A percentile compares a stretch with the other conserved stretches of the same genome.
Evolutionary conservation across 2,888 invertebrate species (phyloP).

Genomic region (Stratiomys singularior): DNA sequence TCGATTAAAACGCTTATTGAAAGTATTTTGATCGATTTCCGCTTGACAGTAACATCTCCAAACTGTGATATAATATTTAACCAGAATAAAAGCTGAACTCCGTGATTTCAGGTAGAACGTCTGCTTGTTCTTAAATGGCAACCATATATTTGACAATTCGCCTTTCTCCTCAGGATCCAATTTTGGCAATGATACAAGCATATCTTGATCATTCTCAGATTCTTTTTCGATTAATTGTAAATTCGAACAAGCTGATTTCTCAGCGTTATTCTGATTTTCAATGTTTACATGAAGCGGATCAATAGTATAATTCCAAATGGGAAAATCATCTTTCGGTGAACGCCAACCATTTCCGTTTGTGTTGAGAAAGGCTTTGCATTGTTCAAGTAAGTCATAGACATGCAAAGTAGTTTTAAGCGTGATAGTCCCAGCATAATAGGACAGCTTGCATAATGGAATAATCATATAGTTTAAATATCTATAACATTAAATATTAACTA

Average conservation of each 20-base stretch:
- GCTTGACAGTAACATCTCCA: constrained; percentile 60
- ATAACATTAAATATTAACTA: neutral
- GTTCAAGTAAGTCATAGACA: constrained; percentile 57
- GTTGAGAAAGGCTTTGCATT: constrained; percentile 60
- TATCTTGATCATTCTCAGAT: constrained; percentile 56
- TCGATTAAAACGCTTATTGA: constrained; percentile 58
- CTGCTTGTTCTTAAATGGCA: constrained; percentile 60
- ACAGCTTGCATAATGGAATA: constrained; percentile 60
- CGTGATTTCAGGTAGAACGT: constrained; percentile 60
- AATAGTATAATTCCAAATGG: constrained; percentile 54
- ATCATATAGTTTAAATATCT: constrained; percentile 60
- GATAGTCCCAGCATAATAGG: constrained; percentile 61
- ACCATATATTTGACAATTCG: constrained; percentile 59
- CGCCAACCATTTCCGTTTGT: constrained; percentile 65
- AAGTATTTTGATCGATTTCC: constrained; percentile 56
- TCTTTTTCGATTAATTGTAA: constrained; percentile 56
- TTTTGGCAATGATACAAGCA: constrained; percentile 61
- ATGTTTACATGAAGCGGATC: constrained; percentile 55
- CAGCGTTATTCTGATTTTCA: constrained; percentile 38
- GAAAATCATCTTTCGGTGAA: constrained; percentile 56
- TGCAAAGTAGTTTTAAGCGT: constrained; percentile 57
- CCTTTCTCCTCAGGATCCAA: constrained; percentile 56
- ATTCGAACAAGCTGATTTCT: constrained; percentile 57
- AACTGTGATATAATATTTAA: constrained; percentile 60
- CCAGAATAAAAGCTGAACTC: constrained; percentile 58